A percentile compares a stretch with the other conserved stretches of the same genome.
phyloP scores from a whole-genome alignment of 2,888 invertebrate species.

The Steinernema hermaphroditum region DNA sequence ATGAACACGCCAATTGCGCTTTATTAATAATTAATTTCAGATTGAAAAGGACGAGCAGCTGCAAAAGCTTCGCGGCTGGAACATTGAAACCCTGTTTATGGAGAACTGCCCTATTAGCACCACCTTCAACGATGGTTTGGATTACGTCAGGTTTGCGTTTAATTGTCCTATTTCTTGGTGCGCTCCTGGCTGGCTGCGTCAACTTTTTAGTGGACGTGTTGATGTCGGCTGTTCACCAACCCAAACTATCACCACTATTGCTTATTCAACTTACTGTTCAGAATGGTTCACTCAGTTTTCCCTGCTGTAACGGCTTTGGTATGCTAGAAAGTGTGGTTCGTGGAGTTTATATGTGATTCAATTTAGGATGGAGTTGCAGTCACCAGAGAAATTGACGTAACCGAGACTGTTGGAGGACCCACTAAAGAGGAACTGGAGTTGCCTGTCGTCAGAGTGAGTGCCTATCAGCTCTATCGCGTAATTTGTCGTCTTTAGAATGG shows the following conservation, averaged over 20 bases:
- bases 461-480: neutral
- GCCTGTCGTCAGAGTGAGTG: constrained; percentile 27
- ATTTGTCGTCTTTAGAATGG: constrained; percentile 49
- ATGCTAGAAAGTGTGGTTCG: constrained; percentile 36
- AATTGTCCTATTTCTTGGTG: constrained; percentile 21
- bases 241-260: neutral
- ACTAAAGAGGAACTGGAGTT: constrained; percentile 30
- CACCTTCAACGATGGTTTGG: constrained; percentile 39
- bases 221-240: neutral
- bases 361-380: constrained; percentile 35
- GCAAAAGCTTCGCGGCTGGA: constrained; percentile 52
- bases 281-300: constrained; percentile 56
- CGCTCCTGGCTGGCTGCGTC: constrained; percentile 17
- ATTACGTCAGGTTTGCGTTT: constrained; percentile 41
- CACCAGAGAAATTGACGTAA: constrained; percentile 7
- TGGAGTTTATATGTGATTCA: no score
- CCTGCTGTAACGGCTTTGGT: constrained; percentile 56
- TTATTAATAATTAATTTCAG: constrained; percentile 40
- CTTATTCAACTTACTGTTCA: constrained; percentile 41
- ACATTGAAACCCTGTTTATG: constrained; percentile 54
- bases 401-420: neutral
- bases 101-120: constrained; percentile 61
- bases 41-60: constrained; percentile 52
- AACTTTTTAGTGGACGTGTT: constrained; percentile 22
- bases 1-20: no score